Evolutionary conservation across 1,140 invertebrate species (phyloP), one percentile per base, ranked within the genome.

Genomic region (Drosophila dunni): DNA sequence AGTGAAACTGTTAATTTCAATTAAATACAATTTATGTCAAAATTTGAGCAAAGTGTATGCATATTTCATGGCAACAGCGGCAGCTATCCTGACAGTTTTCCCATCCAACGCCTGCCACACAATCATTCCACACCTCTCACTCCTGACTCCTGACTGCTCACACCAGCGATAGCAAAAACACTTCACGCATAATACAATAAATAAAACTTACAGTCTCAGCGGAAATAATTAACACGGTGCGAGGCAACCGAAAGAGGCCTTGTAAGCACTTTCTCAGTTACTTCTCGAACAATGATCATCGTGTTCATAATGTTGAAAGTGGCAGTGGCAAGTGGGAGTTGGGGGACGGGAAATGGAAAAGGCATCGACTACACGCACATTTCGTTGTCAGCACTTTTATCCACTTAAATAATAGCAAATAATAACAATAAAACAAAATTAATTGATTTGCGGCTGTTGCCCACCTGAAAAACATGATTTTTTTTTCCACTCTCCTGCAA

Each of bases 211-310:
- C 73, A 61, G 58, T 42, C 54, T 70, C 73, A 71, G 63, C 68
- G 83, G 79, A 88, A 88, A 88, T 89, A 88, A 86, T 86, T 83
- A 86, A 86, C 83, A 88, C 83, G 62, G 61, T 38, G 57, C 56
- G 33, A 69, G 60, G 72, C 46, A 78, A 63, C 15, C 50, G 46
- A 65, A 71, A 88, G 62, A 67, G 78, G 72, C 83, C 63, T 70
- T 75, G 83, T 71, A 66, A 71, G 83, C 79, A 79, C 69, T 88
- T 88, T 86, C 78, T 44, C 54, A 66, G 61, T 75, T 74, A 13
- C 54, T 69, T 46, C 38, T 45, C 24, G 15, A 36, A 66, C 53
- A 15, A 53, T 54, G 56, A 65, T 53, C n/a, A 67, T 63, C 29
- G 15, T 38, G 36, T 42, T 44, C 44, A 78, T 65, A 13, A 56